Evolutionary conservation across 1,140 invertebrate species (phyloP), one percentile per base, ranked within the genome.

Genomic region (Cydia splendana): DNA sequence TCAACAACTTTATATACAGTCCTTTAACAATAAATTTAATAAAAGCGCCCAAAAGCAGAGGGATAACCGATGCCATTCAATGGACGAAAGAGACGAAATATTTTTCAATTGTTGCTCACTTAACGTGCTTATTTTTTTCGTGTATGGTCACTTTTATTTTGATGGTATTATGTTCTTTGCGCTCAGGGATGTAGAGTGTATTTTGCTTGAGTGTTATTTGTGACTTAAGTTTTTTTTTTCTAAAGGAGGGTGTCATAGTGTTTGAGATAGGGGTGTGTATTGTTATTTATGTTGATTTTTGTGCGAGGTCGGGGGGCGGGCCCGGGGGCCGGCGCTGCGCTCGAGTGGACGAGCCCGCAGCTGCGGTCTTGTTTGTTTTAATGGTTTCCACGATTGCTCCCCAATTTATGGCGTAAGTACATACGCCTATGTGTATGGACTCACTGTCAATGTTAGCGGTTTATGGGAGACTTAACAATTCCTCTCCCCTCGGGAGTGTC

Each of bases 211-310:
- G 45, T 48, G 78, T 79, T 53, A 45, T 34, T 24, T 67, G 74
- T 65, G 57, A 65, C 38, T 82, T 89, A 77, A 7, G 74, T 20
- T 75, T 38, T 85, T 86, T 86, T 85, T 75, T 34, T 51, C 48
- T 51, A 51, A 73, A 65, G 42, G 12, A 10, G 20, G 76, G 38
- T 88, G 89, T 91, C 85, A 87, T 85, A 82, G 86, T 91, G 85
- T 88, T 84, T 88, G 86, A 91, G 89, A 91, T 93, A 90, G 91
- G 91, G 91, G 91, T 93, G 89, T 90, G 88, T 91, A 88, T 90
- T 90, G 89, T 93, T 93, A 93, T 93, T 93, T 93, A 93, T 93
- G 91, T 92, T 92, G 90, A 92, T 91, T 93, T 91, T 88, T 91
- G 90, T 91, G 85, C 88, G 84, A 84, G 81, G 79, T 85, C 83